Conservation (phyloP, 2,888 invertebrate species). For the Liopterus haemorrhoidalis region DNA sequence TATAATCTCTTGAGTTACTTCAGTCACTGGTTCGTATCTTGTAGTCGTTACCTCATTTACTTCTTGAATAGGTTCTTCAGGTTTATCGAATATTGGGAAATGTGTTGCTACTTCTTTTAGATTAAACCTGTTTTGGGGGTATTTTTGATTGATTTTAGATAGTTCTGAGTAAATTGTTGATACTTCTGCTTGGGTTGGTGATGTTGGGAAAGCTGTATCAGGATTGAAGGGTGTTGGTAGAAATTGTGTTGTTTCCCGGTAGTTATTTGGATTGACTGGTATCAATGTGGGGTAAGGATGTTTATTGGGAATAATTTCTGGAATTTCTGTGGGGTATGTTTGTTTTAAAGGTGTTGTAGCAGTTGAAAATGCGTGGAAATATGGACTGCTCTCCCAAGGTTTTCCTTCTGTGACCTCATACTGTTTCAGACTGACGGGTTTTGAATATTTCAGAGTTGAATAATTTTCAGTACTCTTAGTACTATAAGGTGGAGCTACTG, state of each 20-base stretch:
- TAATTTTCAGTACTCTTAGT: conserved; percentile 22
- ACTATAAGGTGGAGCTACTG: conserved; percentile 30
- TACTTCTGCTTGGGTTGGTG: conserved; percentile 42
- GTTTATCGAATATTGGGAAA: conserved; percentile 41
- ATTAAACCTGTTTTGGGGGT: conserved; percentile 38
- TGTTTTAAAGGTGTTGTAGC: conserved; percentile 8
- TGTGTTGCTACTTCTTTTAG: conserved; percentile 46
- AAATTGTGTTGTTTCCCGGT: conserved; percentile 37
- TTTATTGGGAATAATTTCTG: conserved; percentile 14
- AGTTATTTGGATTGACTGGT: conserved; percentile 31
- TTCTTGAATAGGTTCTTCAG: conserved; percentile 26
- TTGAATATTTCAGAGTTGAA: conserved; percentile 29
- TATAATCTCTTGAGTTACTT: conserved; percentile 20
- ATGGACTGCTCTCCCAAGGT: conserved; percentile 31
- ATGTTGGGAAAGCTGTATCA: conserved; percentile 39
- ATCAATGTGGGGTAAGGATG: conserved; percentile 28
- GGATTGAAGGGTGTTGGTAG: conserved; percentile 44
- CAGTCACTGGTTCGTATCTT: conserved; percentile 21
- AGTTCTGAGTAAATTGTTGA: conserved; percentile 43
- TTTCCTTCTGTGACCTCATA: conserved; percentile 46
- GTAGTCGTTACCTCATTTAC: conserved; percentile 28
- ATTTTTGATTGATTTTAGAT: conserved; percentile 35
- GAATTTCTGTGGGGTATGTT: conserved; percentile 3
- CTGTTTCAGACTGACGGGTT: conserved; percentile 17
- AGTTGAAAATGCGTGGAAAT: conserved; percentile 24